Evolutionary conservation across 2,113 vertebrate species (phyloP).

Genomic region (Campylomormyrus tamandua): DNA sequence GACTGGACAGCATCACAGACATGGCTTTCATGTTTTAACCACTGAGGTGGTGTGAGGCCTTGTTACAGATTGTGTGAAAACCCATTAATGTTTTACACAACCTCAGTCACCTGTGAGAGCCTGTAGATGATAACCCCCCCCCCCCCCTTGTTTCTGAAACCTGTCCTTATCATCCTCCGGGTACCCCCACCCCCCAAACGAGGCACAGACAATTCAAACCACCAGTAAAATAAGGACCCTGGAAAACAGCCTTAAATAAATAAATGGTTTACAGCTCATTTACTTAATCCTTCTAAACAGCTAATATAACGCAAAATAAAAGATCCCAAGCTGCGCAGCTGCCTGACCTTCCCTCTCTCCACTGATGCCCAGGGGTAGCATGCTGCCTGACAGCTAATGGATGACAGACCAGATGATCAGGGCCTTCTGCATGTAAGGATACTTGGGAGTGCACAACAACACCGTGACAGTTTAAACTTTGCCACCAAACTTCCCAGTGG

Average conservation of each 20-base stretch:
- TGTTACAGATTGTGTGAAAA: background rate
- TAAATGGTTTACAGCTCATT: background rate
- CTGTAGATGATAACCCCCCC: background rate
- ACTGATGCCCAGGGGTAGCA: background rate
- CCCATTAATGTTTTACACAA: background rate
- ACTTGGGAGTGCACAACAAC: background rate
- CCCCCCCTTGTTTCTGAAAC: background rate
- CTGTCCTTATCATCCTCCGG: background rate
- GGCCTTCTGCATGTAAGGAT: background rate
- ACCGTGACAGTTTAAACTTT: background rate
- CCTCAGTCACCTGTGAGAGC: background rate
- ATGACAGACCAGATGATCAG: background rate
- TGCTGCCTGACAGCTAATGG: background rate
- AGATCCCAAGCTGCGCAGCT: background rate
- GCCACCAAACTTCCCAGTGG: slow-evolving; percentile 1
- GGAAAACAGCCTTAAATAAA: background rate
- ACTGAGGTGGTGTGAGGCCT: background rate
- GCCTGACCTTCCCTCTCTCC: background rate
- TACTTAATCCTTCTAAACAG: background rate
- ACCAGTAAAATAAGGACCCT: background rate
- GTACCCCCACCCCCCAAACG: background rate
- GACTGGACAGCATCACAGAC: background rate
- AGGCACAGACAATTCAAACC: background rate
- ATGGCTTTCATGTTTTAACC: background rate
- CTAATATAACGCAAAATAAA: background rate